Percentiles rank a stretch among this genome's conserved stretches.
These are phyloP conservation scores for Somateria mollissima DNA, from an alignment of 2,797 vertebrate genomes.

Conservation along the genomic window DNA sequence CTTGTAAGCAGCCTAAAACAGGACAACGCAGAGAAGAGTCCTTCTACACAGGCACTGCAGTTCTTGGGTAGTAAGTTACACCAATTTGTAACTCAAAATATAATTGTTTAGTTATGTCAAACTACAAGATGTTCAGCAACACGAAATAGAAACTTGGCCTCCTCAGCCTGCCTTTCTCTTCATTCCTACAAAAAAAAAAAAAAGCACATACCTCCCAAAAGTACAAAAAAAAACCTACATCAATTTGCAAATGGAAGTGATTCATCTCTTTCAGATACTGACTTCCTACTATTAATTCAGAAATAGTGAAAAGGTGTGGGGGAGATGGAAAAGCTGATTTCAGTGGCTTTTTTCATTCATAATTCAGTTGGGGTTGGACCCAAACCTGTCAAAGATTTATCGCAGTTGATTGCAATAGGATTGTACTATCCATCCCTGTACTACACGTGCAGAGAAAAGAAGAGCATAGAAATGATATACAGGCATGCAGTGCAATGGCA, in stretches of 20 bases:
- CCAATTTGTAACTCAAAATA: not conserved
- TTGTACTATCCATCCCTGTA: not conserved
- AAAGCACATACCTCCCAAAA: not conserved
- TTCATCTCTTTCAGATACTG: not conserved
- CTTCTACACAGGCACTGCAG: not conserved
- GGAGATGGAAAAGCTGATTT: not conserved
- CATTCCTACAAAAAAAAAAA: not conserved
- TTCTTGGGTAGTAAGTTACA: not conserved
- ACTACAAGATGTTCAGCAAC: not conserved
- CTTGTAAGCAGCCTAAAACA: not conserved
- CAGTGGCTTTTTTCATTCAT: not conserved
- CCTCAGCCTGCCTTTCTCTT: not conserved
- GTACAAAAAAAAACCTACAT: not conserved
- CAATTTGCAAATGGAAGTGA: not conserved
- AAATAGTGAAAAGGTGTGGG: not conserved
- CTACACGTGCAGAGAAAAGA: not conserved
- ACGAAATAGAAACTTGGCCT: not conserved
- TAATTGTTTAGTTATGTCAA: not conserved
- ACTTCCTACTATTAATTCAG: constrained; percentile 9
- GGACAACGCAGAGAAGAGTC: not conserved
- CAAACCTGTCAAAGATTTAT: not conserved
- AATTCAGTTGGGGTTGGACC: not conserved
- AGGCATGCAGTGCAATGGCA: not conserved
- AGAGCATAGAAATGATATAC: not conserved
- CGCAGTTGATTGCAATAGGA: not conserved